phyloP scores from a whole-genome alignment of 2,888 invertebrate genomes.

The Rhorus exstirpatorius region DNA sequence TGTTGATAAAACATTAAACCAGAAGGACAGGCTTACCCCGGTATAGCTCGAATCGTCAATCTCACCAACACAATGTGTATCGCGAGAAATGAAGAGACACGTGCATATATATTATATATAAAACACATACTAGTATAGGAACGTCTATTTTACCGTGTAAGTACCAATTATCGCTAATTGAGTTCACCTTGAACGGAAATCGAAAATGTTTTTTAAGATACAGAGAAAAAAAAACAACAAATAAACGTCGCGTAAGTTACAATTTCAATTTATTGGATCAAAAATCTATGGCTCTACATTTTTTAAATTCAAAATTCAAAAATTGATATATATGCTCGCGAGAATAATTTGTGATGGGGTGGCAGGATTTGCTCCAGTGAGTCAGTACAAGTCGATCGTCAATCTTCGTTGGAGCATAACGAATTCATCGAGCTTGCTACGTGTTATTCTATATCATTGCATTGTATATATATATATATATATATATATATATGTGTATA shows the following conservation, averaged over 20 bases:
- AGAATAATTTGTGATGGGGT: constrained; percentile 22
- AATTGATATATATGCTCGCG: constrained; percentile 8
- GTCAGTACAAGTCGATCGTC: constrained; percentile 43
- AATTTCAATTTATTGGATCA: no score
- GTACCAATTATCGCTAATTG: constrained; percentile 25
- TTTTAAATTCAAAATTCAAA: neutral
- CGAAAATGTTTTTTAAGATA: no score
- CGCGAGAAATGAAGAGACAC: no score
- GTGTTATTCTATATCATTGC: constrained; percentile 16
- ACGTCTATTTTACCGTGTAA: neutral
- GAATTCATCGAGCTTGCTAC: constrained; percentile 39
- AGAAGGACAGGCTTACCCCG: neutral
- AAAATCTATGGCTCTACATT: neutral
- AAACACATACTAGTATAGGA: no score
- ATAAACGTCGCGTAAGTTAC: no score
- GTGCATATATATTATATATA: no score
- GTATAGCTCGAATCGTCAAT: no score
- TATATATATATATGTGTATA: no score
- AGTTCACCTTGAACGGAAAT: neutral
- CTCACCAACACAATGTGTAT: no score
- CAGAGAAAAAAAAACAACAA: no score
- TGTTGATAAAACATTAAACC: constrained; percentile 6
- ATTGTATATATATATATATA: no score
- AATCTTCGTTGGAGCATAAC: constrained; percentile 50
- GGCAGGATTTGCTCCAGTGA: constrained; percentile 23